These are phyloP conservation scores for Pterocles burchelli DNA, from an alignment of 2,113 vertebrate species.

Conservation along the genomic window DNA sequence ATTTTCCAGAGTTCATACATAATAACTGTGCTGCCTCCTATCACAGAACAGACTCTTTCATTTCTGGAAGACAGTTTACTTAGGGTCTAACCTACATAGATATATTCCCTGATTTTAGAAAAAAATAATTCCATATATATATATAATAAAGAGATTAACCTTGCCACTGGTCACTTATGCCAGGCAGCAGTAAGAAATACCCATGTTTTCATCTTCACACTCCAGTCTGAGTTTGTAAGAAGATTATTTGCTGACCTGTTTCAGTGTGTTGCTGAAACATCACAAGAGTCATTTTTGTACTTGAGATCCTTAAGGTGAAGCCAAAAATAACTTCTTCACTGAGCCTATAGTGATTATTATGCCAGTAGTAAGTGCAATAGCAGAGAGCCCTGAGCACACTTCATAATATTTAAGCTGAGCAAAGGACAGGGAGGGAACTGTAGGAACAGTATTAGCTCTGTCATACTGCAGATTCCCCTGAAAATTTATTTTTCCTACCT, in stretches of 20 bases:
- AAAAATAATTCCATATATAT: neutral
- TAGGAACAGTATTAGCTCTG: neutral
- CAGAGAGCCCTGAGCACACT: neutral
- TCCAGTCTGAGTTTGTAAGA: neutral
- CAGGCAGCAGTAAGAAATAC: neutral
- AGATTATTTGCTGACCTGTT: neutral
- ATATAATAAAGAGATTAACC: neutral
- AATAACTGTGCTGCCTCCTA: neutral
- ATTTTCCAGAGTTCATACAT: neutral
- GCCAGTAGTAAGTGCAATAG: neutral
- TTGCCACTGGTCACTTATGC: neutral
- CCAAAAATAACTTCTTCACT: neutral
- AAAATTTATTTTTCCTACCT: neutral
- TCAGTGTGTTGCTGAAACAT: neutral
- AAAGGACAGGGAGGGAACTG: neutral
- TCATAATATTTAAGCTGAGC: neutral
- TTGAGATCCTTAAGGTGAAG: neutral
- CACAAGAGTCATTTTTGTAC: neutral
- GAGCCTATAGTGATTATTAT: neutral
- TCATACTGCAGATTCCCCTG: neutral
- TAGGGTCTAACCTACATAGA: neutral
- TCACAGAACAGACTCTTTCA: neutral
- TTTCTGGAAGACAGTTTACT: neutral
- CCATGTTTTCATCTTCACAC: neutral
- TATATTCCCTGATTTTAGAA: neutral